These are phyloP conservation scores for Drosophila anceps DNA, from an alignment of 2,888 invertebrate species.

Conservation along the genomic window DNA sequence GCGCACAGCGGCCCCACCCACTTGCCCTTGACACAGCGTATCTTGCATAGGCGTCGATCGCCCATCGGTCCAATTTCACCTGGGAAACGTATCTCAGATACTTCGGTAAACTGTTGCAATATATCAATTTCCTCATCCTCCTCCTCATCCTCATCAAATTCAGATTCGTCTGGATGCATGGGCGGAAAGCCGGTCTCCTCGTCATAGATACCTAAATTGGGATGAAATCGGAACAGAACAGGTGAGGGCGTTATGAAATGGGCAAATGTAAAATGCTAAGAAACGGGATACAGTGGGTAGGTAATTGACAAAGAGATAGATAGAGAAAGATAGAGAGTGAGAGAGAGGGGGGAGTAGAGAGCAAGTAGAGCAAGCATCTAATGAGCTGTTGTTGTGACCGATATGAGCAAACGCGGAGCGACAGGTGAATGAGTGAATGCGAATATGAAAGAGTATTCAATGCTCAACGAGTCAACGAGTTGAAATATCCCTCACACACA, in stretches of 20 bases:
- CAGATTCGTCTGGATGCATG: constrained; percentile 83
- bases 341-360: constrained; percentile 43
- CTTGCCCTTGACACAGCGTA: constrained; percentile 93
- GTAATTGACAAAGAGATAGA: constrained; percentile 37
- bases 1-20: constrained; percentile 94
- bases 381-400: constrained; percentile 62
- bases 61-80: constrained; percentile 91
- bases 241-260: constrained; percentile 79
- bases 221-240: constrained; percentile 71
- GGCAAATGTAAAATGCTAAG: constrained; percentile 76
- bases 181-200: constrained; percentile 84
- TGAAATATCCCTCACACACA: background rate
- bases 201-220: constrained; percentile 80
- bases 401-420: constrained; percentile 29
- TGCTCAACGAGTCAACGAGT: constrained; percentile 45
- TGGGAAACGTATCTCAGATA: constrained; percentile 87
- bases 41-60: constrained; percentile 91
- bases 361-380: constrained; percentile 71
- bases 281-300: constrained; percentile 54
- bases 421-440: constrained; percentile 39
- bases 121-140: constrained; percentile 84
- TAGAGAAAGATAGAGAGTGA: constrained; percentile 17
- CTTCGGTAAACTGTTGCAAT: constrained; percentile 84
- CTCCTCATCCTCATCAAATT: constrained; percentile 84
- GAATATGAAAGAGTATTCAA: constrained; percentile 34